Evolutionary conservation across 2,888 invertebrate genomes (phyloP).

Genomic region (Bombyx huttoni): DNA sequence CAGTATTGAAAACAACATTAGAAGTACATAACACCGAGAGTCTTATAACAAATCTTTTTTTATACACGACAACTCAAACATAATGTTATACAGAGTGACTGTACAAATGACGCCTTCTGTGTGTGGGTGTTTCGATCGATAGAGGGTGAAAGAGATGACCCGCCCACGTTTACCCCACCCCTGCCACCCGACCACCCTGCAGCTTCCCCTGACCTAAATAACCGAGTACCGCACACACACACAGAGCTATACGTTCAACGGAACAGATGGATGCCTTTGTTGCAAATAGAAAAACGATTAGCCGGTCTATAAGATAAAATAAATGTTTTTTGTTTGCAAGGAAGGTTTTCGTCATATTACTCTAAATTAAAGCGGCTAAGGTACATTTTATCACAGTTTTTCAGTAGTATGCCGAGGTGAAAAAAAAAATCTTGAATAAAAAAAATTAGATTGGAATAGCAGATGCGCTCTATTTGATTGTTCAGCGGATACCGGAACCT

Average conservation of each 20-base stretch:
- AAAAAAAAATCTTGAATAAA: too few species aligned
- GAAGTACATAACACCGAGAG: too few species aligned
- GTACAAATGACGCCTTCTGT: conserved; percentile 14
- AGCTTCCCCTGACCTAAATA: conserved; percentile 55
- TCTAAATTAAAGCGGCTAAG: too few species aligned
- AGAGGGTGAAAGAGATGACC: conserved; percentile 34
- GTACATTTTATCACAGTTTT: too few species aligned
- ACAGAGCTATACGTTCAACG: conserved; percentile 1
- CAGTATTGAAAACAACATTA: too few species aligned
- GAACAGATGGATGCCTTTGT: not conserved
- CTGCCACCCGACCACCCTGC: conserved; percentile 22
- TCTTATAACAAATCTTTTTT: not conserved
- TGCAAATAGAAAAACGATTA: too few species aligned
- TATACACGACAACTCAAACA: not conserved
- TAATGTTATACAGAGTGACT: not conserved
- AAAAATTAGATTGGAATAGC: too few species aligned
- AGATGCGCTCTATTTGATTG: too few species aligned
- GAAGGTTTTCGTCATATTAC: too few species aligned
- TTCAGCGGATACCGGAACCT: too few species aligned
- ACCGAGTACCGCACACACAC: conserved; percentile 21
- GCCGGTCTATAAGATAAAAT: not conserved
- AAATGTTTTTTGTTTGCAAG: not conserved
- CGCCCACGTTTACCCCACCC: conserved; percentile 27
- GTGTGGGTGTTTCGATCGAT: conserved; percentile 42
- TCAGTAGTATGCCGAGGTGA: too few species aligned